Percentiles rank a stretch among this genome's conserved stretches.
These are phyloP conservation scores for Stegodyphus dumicola DNA, from an alignment of 1,140 invertebrate genomes.

Conservation along the genomic window DNA sequence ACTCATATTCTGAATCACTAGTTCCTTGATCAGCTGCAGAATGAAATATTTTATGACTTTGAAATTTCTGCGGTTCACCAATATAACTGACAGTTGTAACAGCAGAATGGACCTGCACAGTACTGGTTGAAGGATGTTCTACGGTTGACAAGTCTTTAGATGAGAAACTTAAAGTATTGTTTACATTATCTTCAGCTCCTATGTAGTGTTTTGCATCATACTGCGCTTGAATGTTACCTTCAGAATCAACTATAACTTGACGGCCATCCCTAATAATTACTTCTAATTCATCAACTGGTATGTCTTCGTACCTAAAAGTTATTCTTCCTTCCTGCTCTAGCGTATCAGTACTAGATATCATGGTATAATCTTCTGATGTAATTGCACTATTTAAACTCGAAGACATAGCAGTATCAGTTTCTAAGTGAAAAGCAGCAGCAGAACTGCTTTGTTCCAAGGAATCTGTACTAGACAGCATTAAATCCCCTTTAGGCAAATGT, in stretches of 20 bases:
- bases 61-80: background rate
- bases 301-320: constrained; percentile 48
- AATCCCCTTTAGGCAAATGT: constrained; percentile 65
- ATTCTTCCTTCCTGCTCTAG: constrained; percentile 70
- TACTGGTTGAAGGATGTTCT: constrained; percentile 13
- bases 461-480: constrained; percentile 77
- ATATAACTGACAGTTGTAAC: constrained; percentile 7
- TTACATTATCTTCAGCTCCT: constrained; percentile 27
- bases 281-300: constrained; percentile 45
- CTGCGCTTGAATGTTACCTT: constrained; percentile 52
- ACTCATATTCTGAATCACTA: constrained; percentile 7
- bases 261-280: constrained; percentile 38
- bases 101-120: constrained; percentile 12
- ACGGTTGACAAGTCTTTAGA: constrained; percentile 1
- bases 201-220: constrained; percentile 38
- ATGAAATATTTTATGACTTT: background rate
- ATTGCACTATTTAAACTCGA: constrained; percentile 78
- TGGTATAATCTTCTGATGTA: constrained; percentile 75
- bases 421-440: constrained; percentile 84
- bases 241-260: constrained; percentile 47
- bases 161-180: constrained; percentile 12
- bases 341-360: constrained; percentile 79
- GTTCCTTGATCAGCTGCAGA: background rate
- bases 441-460: constrained; percentile 77
- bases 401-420: constrained; percentile 84